Percentiles rank a stretch among this genome's conserved stretches.
These are phyloP conservation scores for Ctenosaura bakeri DNA, from an alignment of 2,797 vertebrate species.

Conservation along the genomic window DNA sequence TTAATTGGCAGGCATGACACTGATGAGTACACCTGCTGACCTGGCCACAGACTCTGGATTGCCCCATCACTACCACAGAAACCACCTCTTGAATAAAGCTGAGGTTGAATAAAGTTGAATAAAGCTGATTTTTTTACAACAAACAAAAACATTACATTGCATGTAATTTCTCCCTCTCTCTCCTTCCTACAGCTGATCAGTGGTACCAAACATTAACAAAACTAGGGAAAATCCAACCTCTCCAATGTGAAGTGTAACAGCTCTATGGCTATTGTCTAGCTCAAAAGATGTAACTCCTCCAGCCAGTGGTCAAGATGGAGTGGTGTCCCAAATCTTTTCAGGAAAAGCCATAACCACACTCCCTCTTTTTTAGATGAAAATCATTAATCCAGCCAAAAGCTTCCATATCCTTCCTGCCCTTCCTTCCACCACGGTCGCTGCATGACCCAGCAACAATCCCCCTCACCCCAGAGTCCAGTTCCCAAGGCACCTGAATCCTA, in stretches of 20 bases:
- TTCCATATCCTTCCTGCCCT: too few species aligned
- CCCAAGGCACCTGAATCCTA: slow-evolving; percentile 79
- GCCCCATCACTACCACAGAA: too few species aligned
- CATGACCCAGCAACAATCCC: not conserved
- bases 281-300: not conserved
- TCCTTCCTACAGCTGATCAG: not conserved
- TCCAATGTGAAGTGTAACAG: not conserved
- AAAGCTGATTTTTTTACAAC: not conserved
- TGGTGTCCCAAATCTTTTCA: not conserved
- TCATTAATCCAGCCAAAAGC: not conserved
- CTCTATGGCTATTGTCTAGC: not conserved
- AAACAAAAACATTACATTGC: not conserved
- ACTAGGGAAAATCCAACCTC: not conserved
- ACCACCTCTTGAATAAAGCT: not conserved
- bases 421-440: not conserved
- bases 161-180: not conserved
- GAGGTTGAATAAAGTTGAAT: not conserved
- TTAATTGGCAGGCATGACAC: not conserved
- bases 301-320: not conserved
- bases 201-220: not conserved
- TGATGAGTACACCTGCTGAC: not conserved
- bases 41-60: too few species aligned
- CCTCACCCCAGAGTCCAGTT: rapidly evolving
- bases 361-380: not conserved
- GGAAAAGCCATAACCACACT: not conserved